A percentile compares a stretch with the other conserved stretches of the same genome.
These are phyloP conservation scores for Alosa sapidissima DNA, from an alignment of 2,797 vertebrate genomes.

Conservation along the genomic window DNA sequence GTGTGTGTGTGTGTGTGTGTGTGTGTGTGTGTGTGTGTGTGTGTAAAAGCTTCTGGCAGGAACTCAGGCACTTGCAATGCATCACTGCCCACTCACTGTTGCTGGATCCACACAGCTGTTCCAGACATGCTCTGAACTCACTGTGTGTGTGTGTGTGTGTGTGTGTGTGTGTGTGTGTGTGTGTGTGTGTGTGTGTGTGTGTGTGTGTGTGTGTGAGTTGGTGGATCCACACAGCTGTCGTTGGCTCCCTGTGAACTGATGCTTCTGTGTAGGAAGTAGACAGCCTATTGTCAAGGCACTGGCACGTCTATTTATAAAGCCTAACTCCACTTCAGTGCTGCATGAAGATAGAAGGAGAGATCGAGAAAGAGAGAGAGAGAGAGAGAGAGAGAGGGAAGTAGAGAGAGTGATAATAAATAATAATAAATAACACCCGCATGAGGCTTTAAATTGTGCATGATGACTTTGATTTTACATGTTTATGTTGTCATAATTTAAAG, in stretches of 20 bases:
- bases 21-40: constrained; percentile 18
- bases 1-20: constrained; percentile 26
- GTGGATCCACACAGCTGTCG: constrained; percentile 29
- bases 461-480: background rate
- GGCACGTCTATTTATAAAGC: constrained; percentile 53
- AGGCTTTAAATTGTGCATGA: background rate
- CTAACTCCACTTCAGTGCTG: constrained; percentile 52
- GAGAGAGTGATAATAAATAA: too few relatives aligned
- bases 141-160: constrained; percentile 33
- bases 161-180: background rate
- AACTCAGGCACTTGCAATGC: constrained; percentile 48
- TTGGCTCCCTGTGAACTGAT: constrained; percentile 7
- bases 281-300: constrained; percentile 52
- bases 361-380: background rate
- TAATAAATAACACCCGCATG: constrained; percentile 7
- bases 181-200: constrained; percentile 30
- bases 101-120: constrained; percentile 56
- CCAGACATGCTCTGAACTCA: constrained; percentile 47
- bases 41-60: constrained; percentile 51
- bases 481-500: background rate
- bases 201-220: constrained; percentile 42
- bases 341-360: constrained; percentile 30
- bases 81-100: constrained; percentile 53
- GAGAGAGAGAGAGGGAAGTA: constrained; percentile 8
- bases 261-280: constrained; percentile 46